Percentiles rank a stretch among this genome's conserved stretches.
phyloP scores from a whole-genome alignment of 2,888 invertebrate genomes.

The Meghimatium bilineatum region DNA sequence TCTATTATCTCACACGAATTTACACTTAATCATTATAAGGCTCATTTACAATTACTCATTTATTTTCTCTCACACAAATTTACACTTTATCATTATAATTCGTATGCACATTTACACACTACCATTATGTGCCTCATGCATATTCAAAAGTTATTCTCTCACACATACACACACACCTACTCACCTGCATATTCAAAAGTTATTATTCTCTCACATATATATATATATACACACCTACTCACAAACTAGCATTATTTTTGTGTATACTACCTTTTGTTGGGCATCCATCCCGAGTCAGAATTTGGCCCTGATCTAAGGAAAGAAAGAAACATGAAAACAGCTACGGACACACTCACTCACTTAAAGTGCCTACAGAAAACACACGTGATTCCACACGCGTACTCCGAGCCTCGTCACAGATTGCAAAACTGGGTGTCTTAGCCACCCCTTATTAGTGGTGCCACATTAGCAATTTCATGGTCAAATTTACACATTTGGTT shows the following conservation, averaged over 20 bases:
- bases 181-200: background rate
- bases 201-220: background rate
- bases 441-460: background rate
- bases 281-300: slow-evolving; percentile 29
- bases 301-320: slow-evolving; percentile 32
- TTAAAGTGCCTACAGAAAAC: background rate
- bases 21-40: no score
- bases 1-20: no score
- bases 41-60: background rate
- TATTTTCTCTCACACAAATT: background rate
- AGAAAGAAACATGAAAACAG: background rate
- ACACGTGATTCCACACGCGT: background rate
- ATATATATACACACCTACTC: background rate
- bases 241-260: background rate
- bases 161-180: background rate
- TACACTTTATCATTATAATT: no score
- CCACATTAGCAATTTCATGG: no score
- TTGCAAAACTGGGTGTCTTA: background rate
- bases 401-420: background rate
- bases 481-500: no score
- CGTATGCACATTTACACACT: background rate
- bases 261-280: background rate
- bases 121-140: background rate
- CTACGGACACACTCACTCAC: background rate
- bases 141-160: background rate